Evolutionary conservation across 64 coral and sea anemone genomes (phyloP).

Genomic region (Catalaphyllia jardinei): DNA sequence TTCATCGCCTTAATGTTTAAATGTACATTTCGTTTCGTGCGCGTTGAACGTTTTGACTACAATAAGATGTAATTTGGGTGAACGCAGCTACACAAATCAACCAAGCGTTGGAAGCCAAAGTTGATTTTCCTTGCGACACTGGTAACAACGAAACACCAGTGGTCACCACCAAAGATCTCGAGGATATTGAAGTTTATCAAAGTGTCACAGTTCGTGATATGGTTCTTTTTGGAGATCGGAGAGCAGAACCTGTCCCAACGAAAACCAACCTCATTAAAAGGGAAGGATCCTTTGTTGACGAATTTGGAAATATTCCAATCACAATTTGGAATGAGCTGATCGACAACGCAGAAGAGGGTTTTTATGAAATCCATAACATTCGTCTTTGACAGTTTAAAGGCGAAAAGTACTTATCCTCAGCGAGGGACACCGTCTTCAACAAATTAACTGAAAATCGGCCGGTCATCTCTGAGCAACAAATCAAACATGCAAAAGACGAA

Average conservation of each 20-base stretch:
- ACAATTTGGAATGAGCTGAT: conserved; percentile 78
- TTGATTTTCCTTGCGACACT: conserved; percentile 53
- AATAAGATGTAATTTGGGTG: conserved; percentile 67
- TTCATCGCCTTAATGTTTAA: too few relatives aligned
- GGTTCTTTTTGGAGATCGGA: conserved; percentile 59
- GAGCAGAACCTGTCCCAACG: conserved; percentile 51
- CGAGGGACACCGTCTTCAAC: conserved; percentile 59
- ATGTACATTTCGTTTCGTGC: too few relatives aligned
- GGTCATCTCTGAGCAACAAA: conserved; percentile 37
- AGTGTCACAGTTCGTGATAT: conserved; percentile 44
- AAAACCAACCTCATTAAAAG: conserved; percentile 62
- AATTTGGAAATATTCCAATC: conserved; percentile 66
- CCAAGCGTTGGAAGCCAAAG: conserved; percentile 56
- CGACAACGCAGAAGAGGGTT: conserved; percentile 44
- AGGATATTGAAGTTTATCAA: conserved; percentile 71
- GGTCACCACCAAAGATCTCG: conserved; percentile 53
- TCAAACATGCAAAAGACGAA: conserved; percentile 42
- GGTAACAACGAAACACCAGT: conserved; percentile 19
- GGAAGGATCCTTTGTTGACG: conserved; percentile 72
- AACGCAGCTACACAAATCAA: conserved; percentile 67
- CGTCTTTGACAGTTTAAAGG: conserved; percentile 71
- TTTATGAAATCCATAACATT: conserved; percentile 72
- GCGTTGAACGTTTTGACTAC: too few relatives aligned
- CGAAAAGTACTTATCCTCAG: conserved; percentile 67
- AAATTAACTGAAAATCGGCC: conserved; percentile 49